Conservation (phyloP, 2,888 invertebrate species). For the Volucella bombylans region DNA sequence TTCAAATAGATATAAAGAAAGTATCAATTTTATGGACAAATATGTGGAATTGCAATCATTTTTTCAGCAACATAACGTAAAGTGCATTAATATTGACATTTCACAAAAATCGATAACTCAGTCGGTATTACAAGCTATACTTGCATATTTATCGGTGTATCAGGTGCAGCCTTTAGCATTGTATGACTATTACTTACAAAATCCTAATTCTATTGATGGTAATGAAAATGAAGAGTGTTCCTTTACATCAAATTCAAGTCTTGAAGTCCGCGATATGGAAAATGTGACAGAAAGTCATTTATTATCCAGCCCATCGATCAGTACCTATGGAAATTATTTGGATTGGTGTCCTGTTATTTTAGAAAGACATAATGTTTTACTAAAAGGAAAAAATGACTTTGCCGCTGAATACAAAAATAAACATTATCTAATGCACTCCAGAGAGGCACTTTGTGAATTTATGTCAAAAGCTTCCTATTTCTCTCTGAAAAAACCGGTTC, state of each 20-base stretch:
- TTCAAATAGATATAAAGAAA: conserved; percentile 62
- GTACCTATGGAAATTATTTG: conserved; percentile 83
- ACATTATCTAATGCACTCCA: conserved; percentile 84
- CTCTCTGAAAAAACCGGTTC: conserved; percentile 82
- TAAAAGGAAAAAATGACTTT: conserved; percentile 85
- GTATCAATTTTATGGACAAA: conserved; percentile 57
- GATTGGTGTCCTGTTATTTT: conserved; percentile 86
- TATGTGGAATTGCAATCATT: conserved; percentile 75
- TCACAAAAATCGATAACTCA: conserved; percentile 36
- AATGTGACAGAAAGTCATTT: neutral
- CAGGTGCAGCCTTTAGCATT: neutral
- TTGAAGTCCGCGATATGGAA: neutral
- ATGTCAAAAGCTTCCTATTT: conserved; percentile 83
- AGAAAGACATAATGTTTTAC: conserved; percentile 83
- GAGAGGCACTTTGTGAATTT: conserved; percentile 83
- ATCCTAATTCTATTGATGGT: neutral
- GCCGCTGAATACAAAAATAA: conserved; percentile 84
- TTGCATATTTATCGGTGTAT: conserved; percentile 31
- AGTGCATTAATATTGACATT: conserved; percentile 51
- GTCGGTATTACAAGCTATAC: conserved; percentile 10
- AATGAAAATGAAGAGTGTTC: conserved; percentile 7
- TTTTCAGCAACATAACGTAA: conserved; percentile 75
- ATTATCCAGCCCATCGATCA: neutral
- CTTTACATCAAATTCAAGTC: neutral
- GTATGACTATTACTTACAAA: neutral